Base-by-base conservation (phyloP, 2,113 vertebrate species). In the Centropus unirufus region DNA sequence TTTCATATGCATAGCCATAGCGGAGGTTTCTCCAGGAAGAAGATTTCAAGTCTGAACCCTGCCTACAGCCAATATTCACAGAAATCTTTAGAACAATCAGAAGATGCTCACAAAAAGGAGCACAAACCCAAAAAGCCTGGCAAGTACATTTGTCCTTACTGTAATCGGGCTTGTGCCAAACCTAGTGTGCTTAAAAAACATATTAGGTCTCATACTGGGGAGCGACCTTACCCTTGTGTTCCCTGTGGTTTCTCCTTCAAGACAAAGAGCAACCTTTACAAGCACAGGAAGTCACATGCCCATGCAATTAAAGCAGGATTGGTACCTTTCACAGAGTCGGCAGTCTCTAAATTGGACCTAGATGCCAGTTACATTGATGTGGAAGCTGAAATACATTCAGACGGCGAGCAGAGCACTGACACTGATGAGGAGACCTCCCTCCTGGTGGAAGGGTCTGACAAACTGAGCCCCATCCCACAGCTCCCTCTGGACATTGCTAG, bases 221-320 rank as follows among this genome's bases (percentile, higher is more conserved):
- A 99, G 92, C 98, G 99, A 85, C 99, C 99, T 0, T 99, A 99
- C 76, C 99, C 99, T 22, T 99, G 99, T 92, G 98, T 98, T 84
- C 99, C 99, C 59, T 99, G 99, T 91, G 99, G 99, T 83, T 99
- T 99, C 95, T 99, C 99, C 64, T 99, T 99, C 96, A 99, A 99
- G 98, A 99, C 99, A 2, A 99, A 99, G 98, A 99, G 99, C 97
- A 99, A 99, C 97, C 98, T 99, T 93, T 99, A 99, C 97, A 99
- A 99, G 98, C 99, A 99, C 97, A 98, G 99, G 93, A 99, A 99
- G 95, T 99, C 99, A 44, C 99, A 99, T 67, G 99, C 99, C 83
- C 99, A 99, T 83, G 99, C 99, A 88, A 99, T 99, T 97, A 99
- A 99, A 98, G 99, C 99, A n/a, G 99, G 99, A 61, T 96, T 99